Conservation (phyloP, 2,888 invertebrate genomes). For the Agonopterix alstromeriana region DNA sequence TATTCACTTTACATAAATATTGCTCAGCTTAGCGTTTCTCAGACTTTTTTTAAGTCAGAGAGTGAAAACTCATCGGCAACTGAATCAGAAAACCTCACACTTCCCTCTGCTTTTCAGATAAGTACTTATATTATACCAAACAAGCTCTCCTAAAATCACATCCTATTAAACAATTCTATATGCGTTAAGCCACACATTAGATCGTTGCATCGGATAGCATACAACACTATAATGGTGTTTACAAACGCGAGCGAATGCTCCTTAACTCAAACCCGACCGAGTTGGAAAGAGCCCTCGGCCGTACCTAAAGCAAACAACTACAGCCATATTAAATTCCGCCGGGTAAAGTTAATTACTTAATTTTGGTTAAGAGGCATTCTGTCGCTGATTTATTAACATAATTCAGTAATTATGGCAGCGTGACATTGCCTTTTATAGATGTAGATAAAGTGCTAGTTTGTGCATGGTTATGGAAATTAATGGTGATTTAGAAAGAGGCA, state of each 20-base stretch:
- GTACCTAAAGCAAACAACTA: slow-evolving; percentile 21
- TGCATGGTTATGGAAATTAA: background rate
- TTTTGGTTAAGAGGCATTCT: slow-evolving; percentile 52
- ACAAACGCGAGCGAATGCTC: slow-evolving; percentile 42
- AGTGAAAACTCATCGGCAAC: no score
- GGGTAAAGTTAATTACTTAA: slow-evolving; percentile 63
- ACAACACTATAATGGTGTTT: slow-evolving; percentile 32
- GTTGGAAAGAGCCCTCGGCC: slow-evolving; percentile 25
- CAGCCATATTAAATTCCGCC: slow-evolving; percentile 30
- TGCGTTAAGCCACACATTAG: background rate
- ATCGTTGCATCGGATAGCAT: slow-evolving; percentile 3
- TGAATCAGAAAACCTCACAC: no score
- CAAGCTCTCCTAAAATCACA: no score
- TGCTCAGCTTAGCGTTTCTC: no score
- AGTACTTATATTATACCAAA: no score
- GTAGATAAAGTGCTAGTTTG: slow-evolving; percentile 13
- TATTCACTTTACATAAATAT: no score
- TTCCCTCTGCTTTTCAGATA: no score
- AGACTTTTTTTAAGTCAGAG: no score
- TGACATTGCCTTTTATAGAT: slow-evolving; percentile 30
- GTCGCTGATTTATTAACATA: slow-evolving; percentile 57
- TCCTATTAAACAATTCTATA: background rate
- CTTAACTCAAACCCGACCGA: slow-evolving; percentile 25
- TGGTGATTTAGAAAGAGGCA: background rate
- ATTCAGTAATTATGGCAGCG: slow-evolving; percentile 47